Evolutionary conservation across 2,888 invertebrate species (phyloP).

Genomic region (Anthophora plumipes): DNA sequence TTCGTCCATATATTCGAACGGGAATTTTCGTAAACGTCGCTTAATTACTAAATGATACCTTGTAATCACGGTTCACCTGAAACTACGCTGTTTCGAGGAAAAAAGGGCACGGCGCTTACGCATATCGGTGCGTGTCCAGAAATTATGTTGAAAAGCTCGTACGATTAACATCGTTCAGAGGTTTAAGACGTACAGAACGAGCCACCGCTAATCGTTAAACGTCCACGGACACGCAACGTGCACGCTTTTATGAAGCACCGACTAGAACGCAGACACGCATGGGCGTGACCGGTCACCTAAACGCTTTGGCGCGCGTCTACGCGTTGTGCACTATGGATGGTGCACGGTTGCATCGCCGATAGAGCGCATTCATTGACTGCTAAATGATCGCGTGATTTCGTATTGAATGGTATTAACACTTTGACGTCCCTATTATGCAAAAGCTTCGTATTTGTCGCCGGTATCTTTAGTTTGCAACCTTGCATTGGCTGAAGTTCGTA

Average conservation of each 20-base stretch:
- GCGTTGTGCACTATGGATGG: slow-evolving; percentile 44
- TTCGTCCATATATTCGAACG: too few species aligned
- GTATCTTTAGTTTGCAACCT: too few species aligned
- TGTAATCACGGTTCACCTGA: too few species aligned
- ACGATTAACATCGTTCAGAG: background rate
- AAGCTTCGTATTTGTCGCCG: too few species aligned
- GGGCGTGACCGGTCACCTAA: slow-evolving; percentile 59
- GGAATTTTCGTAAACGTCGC: background rate
- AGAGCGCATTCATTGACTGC: slow-evolving; percentile 22
- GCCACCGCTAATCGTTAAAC: slow-evolving; percentile 65
- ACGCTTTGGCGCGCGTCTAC: slow-evolving; percentile 32
- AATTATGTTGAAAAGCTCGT: background rate
- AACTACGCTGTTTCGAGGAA: background rate
- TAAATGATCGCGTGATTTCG: slow-evolving; percentile 7
- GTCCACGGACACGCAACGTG: slow-evolving; percentile 60
- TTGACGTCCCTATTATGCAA: too few species aligned
- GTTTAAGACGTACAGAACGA: slow-evolving; percentile 2
- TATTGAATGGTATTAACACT: background rate
- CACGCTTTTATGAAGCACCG: slow-evolving; percentile 46
- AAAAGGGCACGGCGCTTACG: background rate
- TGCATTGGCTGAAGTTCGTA: too few species aligned
- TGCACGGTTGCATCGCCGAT: slow-evolving; percentile 33
- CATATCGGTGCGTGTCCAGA: background rate
- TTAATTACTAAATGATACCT: slow-evolving; percentile 10
- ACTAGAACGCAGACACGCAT: slow-evolving; percentile 44